Conservation (phyloP, 2,888 invertebrate genomes). For the Alloscopus bannaensis region DNA sequence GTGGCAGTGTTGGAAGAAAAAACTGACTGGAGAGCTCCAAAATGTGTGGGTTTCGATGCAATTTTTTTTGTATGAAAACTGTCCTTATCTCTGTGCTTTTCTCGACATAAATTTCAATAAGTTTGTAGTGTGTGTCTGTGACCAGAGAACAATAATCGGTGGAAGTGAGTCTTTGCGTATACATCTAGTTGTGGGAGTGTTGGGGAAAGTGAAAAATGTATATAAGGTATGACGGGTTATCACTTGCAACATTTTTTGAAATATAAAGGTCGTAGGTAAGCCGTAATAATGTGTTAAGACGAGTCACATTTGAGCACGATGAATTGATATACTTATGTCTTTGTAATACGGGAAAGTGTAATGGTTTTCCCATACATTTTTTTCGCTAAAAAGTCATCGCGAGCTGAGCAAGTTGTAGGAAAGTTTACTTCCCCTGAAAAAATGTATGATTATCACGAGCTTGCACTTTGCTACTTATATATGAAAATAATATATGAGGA, state of each 20-base stretch:
- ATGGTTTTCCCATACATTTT: neutral
- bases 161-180: too few species aligned
- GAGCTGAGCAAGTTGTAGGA: neutral
- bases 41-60: too few species aligned
- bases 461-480: slow-evolving; percentile 3
- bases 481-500: slow-evolving; percentile 14
- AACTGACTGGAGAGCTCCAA: too few species aligned
- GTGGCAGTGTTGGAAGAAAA: too few species aligned
- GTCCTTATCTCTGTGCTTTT: too few species aligned
- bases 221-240: slow-evolving; percentile 9
- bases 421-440: slow-evolving; percentile 24
- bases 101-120: too few species aligned
- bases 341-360: neutral
- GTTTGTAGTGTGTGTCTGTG: too few species aligned
- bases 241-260: slow-evolving; percentile 32
- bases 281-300: slow-evolving; percentile 34
- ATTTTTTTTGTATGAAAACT: too few species aligned
- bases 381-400: neutral
- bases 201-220: neutral
- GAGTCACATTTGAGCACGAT: slow-evolving; percentile 42
- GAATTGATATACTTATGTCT: slow-evolving; percentile 15
- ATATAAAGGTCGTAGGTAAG: slow-evolving; percentile 24
- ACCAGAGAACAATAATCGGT: too few species aligned
- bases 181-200: too few species aligned
- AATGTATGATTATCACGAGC: slow-evolving; percentile 40